phyloP scores from a whole-genome alignment of 37 sponge, comb jelly and placozoan species.

The Mnemiopsis leidyi region DNA sequence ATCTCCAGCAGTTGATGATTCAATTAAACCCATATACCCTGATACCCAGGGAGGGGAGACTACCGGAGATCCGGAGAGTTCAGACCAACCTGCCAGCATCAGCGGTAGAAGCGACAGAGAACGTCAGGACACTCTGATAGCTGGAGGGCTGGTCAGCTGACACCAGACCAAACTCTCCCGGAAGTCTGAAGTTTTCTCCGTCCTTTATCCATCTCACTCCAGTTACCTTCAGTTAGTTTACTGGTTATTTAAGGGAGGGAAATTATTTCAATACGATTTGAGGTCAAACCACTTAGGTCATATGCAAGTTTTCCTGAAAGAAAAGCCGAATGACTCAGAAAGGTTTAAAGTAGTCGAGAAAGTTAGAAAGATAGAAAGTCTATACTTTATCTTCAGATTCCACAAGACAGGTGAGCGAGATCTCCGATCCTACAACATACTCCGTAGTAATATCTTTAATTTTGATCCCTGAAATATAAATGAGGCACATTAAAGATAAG shows the following conservation, averaged over 20 bases:
- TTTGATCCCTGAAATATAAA: neutral
- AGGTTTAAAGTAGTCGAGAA: neutral
- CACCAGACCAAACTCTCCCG: slow-evolving; percentile 28
- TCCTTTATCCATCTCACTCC: slow-evolving; percentile 3
- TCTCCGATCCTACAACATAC: neutral
- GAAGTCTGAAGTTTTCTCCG: neutral
- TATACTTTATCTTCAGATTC: neutral
- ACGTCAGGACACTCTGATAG: neutral
- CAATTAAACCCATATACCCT: no score
- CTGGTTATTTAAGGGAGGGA: no score
- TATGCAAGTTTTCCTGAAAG: neutral
- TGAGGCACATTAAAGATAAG: no score
- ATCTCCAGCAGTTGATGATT: no score
- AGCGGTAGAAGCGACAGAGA: neutral
- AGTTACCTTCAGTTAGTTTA: slow-evolving; percentile 38
- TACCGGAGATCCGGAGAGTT: no score
- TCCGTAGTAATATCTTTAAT: neutral
- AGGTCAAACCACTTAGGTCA: neutral
- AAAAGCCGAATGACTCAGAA: neutral
- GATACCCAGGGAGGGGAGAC: no score
- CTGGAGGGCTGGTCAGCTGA: neutral
- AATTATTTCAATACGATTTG: neutral
- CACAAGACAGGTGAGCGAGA: neutral
- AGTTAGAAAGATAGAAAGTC: neutral
- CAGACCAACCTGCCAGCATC: slow-evolving; percentile 13